Percentiles rank a stretch among this genome's conserved stretches.
Conservation (phyloP, 2,797 vertebrate species). For the Coccyzus lansbergi region DNA sequence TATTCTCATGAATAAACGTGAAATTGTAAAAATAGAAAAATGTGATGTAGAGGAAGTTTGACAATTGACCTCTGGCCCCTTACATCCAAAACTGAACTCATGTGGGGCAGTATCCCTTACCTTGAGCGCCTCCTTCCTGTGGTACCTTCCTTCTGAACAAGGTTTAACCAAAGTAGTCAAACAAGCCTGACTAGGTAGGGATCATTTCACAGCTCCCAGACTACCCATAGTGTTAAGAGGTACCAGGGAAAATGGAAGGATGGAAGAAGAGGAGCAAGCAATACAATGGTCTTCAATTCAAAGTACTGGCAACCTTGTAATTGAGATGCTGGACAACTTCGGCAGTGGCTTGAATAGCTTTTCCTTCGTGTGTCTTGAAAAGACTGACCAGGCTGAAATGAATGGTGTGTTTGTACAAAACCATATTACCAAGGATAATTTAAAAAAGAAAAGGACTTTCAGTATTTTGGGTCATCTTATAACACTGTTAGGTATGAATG, state of each 20-base stretch:
- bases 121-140: background rate
- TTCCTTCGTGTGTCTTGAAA: background rate
- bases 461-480: background rate
- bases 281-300: background rate
- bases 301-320: background rate
- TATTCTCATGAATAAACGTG: background rate
- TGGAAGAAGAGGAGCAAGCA: background rate
- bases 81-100: background rate
- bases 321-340: background rate
- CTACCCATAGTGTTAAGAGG: background rate
- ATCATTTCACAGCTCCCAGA: background rate
- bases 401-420: background rate
- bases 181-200: background rate
- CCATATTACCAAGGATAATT: background rate
- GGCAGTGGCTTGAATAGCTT: background rate
- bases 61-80: background rate
- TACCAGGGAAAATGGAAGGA: background rate
- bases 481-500: background rate
- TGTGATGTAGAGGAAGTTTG: background rate
- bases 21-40: background rate
- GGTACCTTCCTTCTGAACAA: background rate
- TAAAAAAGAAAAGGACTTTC: background rate
- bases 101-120: accelerated
- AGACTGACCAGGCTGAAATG: background rate
- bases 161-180: background rate